These are phyloP conservation scores for Magallana ariakensis DNA, from an alignment of 1,140 invertebrate genomes.

Conservation along the genomic window DNA sequence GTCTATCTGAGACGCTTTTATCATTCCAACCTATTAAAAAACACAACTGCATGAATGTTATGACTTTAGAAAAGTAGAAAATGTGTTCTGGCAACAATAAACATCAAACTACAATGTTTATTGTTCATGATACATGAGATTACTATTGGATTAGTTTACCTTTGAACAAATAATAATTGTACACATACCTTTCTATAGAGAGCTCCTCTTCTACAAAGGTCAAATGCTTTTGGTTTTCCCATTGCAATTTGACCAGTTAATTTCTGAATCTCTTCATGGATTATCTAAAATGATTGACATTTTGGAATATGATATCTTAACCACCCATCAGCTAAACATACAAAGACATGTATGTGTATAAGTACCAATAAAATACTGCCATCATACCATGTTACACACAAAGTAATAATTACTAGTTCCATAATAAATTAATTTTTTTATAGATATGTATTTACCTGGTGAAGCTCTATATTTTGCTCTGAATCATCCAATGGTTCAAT, in stretches of 20 bases:
- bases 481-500: conserved; percentile 70
- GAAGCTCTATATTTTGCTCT: conserved; percentile 72
- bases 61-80: too few relatives aligned
- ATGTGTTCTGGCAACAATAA: too few relatives aligned
- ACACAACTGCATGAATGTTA: background rate
- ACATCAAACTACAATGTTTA: too few relatives aligned
- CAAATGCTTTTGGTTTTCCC: conserved; percentile 73
- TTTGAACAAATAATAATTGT: background rate
- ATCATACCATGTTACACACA: too few relatives aligned
- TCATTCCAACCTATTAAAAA: conserved; percentile 70
- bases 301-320: too few relatives aligned
- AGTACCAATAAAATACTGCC: too few relatives aligned
- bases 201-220: conserved; percentile 76
- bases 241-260: conserved; percentile 68
- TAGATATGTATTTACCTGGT: conserved; percentile 61
- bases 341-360: too few relatives aligned
- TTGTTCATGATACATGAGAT: too few relatives aligned
- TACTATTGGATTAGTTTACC: background rate
- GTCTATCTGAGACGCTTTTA: conserved; percentile 73
- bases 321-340: too few relatives aligned
- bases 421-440: too few relatives aligned
- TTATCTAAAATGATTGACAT: conserved; percentile 58
- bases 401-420: background rate
- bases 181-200: conserved; percentile 75
- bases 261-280: conserved; percentile 75